phyloP scores from a whole-genome alignment of 2,797 vertebrate genomes.

The Danio jaintianensis region DNA sequence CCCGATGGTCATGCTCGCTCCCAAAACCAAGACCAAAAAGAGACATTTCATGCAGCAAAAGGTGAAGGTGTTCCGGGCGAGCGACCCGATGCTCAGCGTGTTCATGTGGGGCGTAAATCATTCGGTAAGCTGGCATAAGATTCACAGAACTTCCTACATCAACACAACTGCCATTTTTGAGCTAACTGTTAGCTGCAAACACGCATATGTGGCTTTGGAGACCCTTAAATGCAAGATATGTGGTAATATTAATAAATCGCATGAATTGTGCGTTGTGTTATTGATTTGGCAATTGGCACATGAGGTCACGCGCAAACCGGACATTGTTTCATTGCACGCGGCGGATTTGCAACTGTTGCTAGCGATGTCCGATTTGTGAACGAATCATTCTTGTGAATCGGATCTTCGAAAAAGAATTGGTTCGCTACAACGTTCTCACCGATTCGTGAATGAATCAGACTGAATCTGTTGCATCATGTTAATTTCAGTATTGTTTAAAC shows the following conservation, averaged over 20 bases:
- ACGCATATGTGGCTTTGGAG: neutral
- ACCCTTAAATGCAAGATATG: neutral
- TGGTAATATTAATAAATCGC: neutral
- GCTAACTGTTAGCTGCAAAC: slow-evolving; percentile 43
- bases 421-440: neutral
- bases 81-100: slow-evolving; percentile 90
- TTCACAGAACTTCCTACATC: slow-evolving; percentile 42
- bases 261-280: neutral
- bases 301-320: slow-evolving; percentile 18
- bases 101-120: slow-evolving; percentile 96
- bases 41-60: slow-evolving; percentile 96
- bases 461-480: neutral
- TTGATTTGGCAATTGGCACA: neutral
- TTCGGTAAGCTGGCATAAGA: slow-evolving; percentile 78
- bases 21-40: slow-evolving; percentile 93
- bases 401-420: neutral
- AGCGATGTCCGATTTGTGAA: slow-evolving; percentile 8
- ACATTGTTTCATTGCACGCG: slow-evolving; percentile 19
- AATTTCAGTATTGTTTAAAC: neutral
- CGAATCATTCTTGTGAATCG: slow-evolving; percentile 10
- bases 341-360: slow-evolving; percentile 35
- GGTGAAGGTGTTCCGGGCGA: slow-evolving; percentile 91
- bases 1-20: slow-evolving; percentile 80
- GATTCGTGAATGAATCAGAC: neutral
- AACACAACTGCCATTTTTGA: slow-evolving; percentile 40